A percentile compares a stretch with the other conserved stretches of the same genome.
Conservation (phyloP, 2,888 invertebrate genomes). For the Caenorhabditis angaria region DNA sequence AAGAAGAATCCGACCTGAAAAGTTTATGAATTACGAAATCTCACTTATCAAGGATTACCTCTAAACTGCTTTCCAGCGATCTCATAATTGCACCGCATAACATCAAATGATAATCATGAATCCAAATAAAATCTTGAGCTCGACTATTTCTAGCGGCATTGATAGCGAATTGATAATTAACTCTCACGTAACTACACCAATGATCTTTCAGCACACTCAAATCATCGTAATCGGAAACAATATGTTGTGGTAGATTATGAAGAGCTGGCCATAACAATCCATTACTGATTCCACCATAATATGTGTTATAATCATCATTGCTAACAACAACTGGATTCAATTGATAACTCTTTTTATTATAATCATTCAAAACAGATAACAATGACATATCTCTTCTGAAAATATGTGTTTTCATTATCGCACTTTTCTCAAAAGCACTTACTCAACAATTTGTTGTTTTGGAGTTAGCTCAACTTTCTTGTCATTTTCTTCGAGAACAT, state of each 20-base stretch:
- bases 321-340: constrained; percentile 65
- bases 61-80: constrained; percentile 62
- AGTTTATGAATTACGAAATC: background rate
- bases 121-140: constrained; percentile 68
- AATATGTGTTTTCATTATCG: constrained; percentile 7
- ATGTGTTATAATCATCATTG: constrained; percentile 64
- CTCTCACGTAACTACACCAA: constrained; percentile 66
- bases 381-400: constrained; percentile 63
- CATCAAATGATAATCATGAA: constrained; percentile 69
- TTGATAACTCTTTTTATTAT: constrained; percentile 65
- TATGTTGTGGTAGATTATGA: constrained; percentile 64
- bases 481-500: constrained; percentile 60
- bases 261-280: constrained; percentile 68
- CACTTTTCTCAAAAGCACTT: constrained; percentile 16
- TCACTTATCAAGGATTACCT: constrained; percentile 34
- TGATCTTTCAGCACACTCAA: constrained; percentile 47
- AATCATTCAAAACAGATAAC: constrained; percentile 61
- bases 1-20: constrained; percentile 64
- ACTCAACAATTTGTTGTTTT: constrained; percentile 57
- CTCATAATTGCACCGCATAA: constrained; percentile 66
- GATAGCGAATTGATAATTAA: constrained; percentile 66
- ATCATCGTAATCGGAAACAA: constrained; percentile 63
- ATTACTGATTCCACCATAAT: constrained; percentile 68
- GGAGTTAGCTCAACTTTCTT: constrained; percentile 52
- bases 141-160: constrained; percentile 66